Evolutionary conservation across 2,888 invertebrate genomes (phyloP).

Genomic region (Thera britannica): DNA sequence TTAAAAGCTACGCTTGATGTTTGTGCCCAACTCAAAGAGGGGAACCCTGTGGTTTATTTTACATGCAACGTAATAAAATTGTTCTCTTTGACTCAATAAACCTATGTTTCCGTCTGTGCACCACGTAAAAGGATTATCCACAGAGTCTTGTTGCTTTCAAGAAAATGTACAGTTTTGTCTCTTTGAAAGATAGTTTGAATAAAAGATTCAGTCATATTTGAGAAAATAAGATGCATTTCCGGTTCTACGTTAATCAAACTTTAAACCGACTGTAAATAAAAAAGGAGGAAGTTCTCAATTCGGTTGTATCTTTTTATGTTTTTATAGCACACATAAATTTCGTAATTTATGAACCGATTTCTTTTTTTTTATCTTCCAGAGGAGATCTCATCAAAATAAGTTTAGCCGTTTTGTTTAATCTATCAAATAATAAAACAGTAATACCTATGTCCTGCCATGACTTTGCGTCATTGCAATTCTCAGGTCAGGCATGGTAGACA

Average conservation of each 20-base stretch:
- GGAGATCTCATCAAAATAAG: too few species aligned
- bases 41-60: conserved; percentile 47
- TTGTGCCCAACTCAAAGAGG: conserved; percentile 43
- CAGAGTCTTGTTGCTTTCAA: conserved; percentile 3
- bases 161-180: not conserved
- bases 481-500: too few species aligned
- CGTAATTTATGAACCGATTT: too few species aligned
- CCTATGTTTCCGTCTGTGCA: conserved; percentile 34
- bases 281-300: too few species aligned
- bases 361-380: too few species aligned
- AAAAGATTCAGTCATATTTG: not conserved
- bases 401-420: too few species aligned
- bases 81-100: conserved; percentile 49
- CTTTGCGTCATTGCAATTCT: too few species aligned
- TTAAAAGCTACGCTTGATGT: conserved; percentile 7
- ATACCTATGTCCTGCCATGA: too few species aligned
- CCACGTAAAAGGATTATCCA: conserved; percentile 36
- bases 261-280: too few species aligned
- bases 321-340: too few species aligned
- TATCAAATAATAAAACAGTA: too few species aligned
- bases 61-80: conserved; percentile 49
- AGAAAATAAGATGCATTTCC: not conserved
- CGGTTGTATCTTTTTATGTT: too few species aligned
- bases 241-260: not conserved
- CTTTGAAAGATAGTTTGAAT: conserved; percentile 3